These are phyloP conservation scores for Grus americana DNA, from an alignment of 2,113 vertebrate species.

Conservation along the genomic window DNA sequence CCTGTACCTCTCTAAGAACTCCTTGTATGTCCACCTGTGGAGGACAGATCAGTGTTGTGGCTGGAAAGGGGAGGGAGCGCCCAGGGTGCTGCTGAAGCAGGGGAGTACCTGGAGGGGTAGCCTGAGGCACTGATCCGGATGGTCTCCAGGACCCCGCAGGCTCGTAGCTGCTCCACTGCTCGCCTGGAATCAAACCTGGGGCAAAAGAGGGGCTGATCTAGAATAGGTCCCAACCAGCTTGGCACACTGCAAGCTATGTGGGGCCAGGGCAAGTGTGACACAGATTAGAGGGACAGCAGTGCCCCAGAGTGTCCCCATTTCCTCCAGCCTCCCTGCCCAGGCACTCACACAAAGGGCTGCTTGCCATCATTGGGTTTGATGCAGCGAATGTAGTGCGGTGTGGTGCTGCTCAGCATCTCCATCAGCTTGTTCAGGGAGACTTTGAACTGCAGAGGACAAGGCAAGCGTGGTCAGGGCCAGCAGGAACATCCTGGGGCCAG, in stretches of 20 bases:
- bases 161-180: conserved; percentile 6
- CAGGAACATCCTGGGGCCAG: neutral
- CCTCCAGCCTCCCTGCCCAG: neutral
- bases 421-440: conserved; percentile 78
- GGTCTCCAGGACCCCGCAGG: neutral
- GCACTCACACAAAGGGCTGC: neutral
- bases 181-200: neutral
- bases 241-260: rapidly evolving
- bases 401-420: conserved; percentile 79
- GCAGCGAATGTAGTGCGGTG: conserved; percentile 82
- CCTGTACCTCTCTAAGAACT: conserved; percentile 77
- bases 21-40: conserved; percentile 75
- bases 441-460: conserved; percentile 69
- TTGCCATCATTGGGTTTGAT: conserved; percentile 84
- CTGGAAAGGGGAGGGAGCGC: too few species aligned
- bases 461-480: neutral
- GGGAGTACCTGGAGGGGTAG: neutral
- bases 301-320: rapidly evolving
- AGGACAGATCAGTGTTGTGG: neutral
- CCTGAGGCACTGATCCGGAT: neutral
- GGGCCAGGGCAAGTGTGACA: neutral
- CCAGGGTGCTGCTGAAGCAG: neutral
- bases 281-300: rapidly evolving
- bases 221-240: neutral
- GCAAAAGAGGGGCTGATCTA: too few species aligned